These are phyloP conservation scores for Ctenochaetus hawaiiensis DNA, from an alignment of 2,797 vertebrate species.

Conservation along the genomic window DNA sequence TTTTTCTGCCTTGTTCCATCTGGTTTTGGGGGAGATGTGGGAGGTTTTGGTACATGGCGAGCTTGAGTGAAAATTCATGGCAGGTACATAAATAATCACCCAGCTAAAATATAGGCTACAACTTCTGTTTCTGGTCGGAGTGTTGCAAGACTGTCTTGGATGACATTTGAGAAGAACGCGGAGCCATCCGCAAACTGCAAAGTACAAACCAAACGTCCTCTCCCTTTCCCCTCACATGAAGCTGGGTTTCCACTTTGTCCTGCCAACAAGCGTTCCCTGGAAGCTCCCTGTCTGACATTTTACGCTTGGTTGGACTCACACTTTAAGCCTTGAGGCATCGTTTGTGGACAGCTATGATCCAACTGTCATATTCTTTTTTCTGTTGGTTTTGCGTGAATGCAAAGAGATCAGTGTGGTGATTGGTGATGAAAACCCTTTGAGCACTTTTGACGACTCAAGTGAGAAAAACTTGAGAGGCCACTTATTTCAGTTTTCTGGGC, in stretches of 20 bases:
- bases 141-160: constrained; percentile 69
- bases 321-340: constrained; percentile 73
- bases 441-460: constrained; percentile 76
- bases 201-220: constrained; percentile 73
- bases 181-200: constrained; percentile 69
- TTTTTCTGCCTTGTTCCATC: constrained; percentile 80
- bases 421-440: constrained; percentile 80
- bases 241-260: constrained; percentile 77
- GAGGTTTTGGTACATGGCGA: constrained; percentile 78
- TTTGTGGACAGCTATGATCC: constrained; percentile 79
- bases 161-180: constrained; percentile 78
- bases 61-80: constrained; percentile 79
- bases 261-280: constrained; percentile 78
- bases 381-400: constrained; percentile 79
- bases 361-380: constrained; percentile 77
- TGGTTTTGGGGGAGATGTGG: constrained; percentile 77
- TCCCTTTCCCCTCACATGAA: constrained; percentile 71
- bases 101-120: constrained; percentile 78
- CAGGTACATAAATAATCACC: constrained; percentile 88
- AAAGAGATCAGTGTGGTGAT: constrained; percentile 76
- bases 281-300: constrained; percentile 75
- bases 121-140: constrained; percentile 77
- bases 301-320: constrained; percentile 75
- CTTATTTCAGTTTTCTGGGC: constrained; percentile 53
- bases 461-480: constrained; percentile 64